Base-by-base conservation (phyloP, 2,888 invertebrate species). In the Andrena marginata region DNA sequence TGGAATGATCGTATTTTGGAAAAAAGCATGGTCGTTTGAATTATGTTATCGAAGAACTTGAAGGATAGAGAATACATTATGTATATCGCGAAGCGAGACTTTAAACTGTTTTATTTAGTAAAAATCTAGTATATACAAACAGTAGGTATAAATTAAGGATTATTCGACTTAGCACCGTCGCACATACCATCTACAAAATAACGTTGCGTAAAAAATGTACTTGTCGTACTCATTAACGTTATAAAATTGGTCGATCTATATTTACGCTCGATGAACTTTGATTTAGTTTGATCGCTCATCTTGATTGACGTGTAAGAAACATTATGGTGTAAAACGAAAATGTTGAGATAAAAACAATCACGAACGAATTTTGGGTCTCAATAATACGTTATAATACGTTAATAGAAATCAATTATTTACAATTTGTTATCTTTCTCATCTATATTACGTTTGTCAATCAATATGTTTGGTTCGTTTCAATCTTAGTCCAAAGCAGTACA, bases 111-210 rank as follows among this genome's bases (percentile, higher is more conserved):
- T 93, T 93, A 93, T 93, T 93, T 85, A 80, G 91, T 92, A 90
- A 92, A 92, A 91, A 86, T 90, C 92, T 93, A 92, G 78, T 93
- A 93, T 93, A 92, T 93, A 93, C 93, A 93, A 92, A 88, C 56
- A 80, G 33, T 89, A 89, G 87, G 83, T 92, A 93, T 93, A 93
- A 92, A 92, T 93, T 90, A 93, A 91, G 89, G 90, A 90, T 90
- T 87, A 87, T 90, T 90, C 90, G 88, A 91, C 90, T 91, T 89
- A 90, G 91, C 91, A 92, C 91, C 91, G 89, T 89, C 90, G 88
- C 89, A 88, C 85, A 85, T 88, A 86, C 86, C 84, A 85, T 82
- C 81, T 89, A 86, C 77, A 85, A 78, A 79, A 82, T 83, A 84
- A 10, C 70, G 74, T 73, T 62, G 80, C 76, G 69, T 70, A 80